A percentile compares a stretch with the other conserved stretches of the same genome.
Evolutionary conservation across 2,888 invertebrate species (phyloP).

Genomic region (Selenia dentaria): DNA sequence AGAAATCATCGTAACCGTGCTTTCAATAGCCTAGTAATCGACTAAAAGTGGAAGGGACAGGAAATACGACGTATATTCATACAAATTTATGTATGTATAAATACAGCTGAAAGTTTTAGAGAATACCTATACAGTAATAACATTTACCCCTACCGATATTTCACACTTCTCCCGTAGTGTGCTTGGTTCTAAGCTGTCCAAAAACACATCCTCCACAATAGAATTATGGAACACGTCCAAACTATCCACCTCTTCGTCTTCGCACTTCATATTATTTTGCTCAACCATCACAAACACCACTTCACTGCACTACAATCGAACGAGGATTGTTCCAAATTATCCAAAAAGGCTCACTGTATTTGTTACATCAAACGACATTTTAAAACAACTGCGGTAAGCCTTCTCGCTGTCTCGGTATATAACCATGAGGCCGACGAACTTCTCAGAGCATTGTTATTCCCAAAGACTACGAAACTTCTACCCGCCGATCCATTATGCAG

Average conservation of each 20-base stretch:
- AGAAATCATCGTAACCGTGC: too few relatives aligned
- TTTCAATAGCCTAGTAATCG: too few relatives aligned
- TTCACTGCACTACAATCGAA: constrained; percentile 29
- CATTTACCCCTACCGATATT: constrained; percentile 56
- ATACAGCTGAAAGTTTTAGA: too few relatives aligned
- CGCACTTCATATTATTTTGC: constrained; percentile 61
- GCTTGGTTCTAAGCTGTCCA: constrained; percentile 73
- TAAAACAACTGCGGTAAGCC: constrained; percentile 46
- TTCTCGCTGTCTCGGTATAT: constrained; percentile 59
- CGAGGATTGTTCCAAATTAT: constrained; percentile 26
- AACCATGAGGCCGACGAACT: constrained; percentile 76
- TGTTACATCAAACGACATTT: constrained; percentile 56
- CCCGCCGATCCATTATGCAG: constrained; percentile 61
- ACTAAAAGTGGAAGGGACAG: too few relatives aligned
- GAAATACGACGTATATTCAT: too few relatives aligned
- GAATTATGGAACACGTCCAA: constrained; percentile 66
- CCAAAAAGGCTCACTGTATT: constrained; percentile 37
- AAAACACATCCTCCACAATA: constrained; percentile 55
- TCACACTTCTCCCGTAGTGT: constrained; percentile 60
- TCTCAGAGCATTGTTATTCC: constrained; percentile 71
- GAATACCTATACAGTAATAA: too few relatives aligned
- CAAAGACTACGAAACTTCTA: constrained; percentile 65
- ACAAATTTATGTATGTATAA: too few relatives aligned
- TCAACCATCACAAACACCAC: constrained; percentile 63
- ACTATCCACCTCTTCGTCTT: constrained; percentile 68